These are phyloP conservation scores for Coracias cyanogaster DNA, from an alignment of 2,797 vertebrate species.

Conservation along the genomic window DNA sequence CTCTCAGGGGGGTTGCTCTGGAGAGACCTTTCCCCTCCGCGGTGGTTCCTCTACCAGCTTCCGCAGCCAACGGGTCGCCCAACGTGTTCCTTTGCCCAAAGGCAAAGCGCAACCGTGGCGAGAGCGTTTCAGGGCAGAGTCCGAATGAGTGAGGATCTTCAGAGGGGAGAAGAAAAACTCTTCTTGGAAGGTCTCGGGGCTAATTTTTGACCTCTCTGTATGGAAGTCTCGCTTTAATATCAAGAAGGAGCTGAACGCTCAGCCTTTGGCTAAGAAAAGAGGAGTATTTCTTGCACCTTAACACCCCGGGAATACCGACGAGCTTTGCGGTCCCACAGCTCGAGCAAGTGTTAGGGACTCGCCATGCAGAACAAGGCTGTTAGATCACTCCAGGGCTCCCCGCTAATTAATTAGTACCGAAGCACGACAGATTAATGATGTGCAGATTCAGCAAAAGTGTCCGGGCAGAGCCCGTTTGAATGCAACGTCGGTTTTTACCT, in stretches of 20 bases:
- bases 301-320: background rate
- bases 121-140: background rate
- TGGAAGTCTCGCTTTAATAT: constrained; percentile 68
- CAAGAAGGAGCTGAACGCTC: background rate
- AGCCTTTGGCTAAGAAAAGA: background rate
- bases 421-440: constrained; percentile 30
- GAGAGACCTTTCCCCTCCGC: background rate
- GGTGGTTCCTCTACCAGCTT: background rate
- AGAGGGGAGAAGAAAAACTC: background rate
- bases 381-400: constrained; percentile 48
- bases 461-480: constrained; percentile 68
- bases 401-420: constrained; percentile 60
- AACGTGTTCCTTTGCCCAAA: background rate
- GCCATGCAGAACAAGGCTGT: constrained; percentile 35
- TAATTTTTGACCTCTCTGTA: constrained; percentile 34
- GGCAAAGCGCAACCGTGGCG: background rate
- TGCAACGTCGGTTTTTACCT: constrained; percentile 79
- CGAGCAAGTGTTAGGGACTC: background rate
- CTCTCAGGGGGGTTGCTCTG: background rate
- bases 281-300: background rate
- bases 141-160: background rate
- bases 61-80: background rate
- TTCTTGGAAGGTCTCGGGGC: background rate
- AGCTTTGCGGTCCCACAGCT: background rate
- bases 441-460: constrained; percentile 43